Percentiles rank a stretch among this genome's conserved stretches.
These are phyloP conservation scores for Xanthostigma xanthostigma DNA, from an alignment of 2,888 invertebrate species.

Conservation along the genomic window DNA sequence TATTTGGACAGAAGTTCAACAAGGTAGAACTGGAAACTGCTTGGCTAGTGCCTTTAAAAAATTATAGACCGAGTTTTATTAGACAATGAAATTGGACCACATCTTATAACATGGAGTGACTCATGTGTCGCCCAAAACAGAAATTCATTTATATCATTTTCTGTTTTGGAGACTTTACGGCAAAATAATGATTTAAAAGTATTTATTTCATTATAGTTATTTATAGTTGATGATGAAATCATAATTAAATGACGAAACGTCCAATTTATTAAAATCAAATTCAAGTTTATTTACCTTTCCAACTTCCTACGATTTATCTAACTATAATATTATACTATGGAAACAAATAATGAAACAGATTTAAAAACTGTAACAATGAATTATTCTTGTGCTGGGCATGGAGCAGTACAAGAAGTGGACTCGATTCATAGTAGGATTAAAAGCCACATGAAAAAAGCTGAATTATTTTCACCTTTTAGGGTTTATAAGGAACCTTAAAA, in stretches of 20 bases:
- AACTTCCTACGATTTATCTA: no score
- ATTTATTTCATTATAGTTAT: no score
- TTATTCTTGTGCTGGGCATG: conserved; percentile 14
- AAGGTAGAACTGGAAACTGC: conserved; percentile 12
- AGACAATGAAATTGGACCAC: conserved; percentile 8
- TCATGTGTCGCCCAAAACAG: conserved; percentile 12
- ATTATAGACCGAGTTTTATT: conserved; percentile 9
- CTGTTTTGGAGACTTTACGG: conserved; percentile 12
- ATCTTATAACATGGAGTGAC: conserved; percentile 15
- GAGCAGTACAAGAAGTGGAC: conserved; percentile 16
- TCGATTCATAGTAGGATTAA: conserved; percentile 14
- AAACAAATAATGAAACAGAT: no score
- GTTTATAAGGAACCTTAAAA: conserved; percentile 9
- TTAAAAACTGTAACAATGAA: conserved; percentile 5
- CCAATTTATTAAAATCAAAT: no score
- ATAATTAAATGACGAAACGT: no score
- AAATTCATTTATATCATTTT: conserved; percentile 13
- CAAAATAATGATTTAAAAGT: conserved; percentile 10
- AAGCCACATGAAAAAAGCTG: conserved; percentile 9
- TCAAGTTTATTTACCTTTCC: no score
- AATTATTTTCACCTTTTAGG: conserved; percentile 11
- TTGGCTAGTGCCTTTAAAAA: conserved; percentile 12
- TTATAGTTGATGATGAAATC: no score
- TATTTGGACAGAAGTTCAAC: conserved; percentile 10
- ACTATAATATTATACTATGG: no score